Percentiles rank a stretch among this genome's conserved stretches.
phyloP scores from a whole-genome alignment of 2,113 vertebrate genomes.

The Albula goreensis region DNA sequence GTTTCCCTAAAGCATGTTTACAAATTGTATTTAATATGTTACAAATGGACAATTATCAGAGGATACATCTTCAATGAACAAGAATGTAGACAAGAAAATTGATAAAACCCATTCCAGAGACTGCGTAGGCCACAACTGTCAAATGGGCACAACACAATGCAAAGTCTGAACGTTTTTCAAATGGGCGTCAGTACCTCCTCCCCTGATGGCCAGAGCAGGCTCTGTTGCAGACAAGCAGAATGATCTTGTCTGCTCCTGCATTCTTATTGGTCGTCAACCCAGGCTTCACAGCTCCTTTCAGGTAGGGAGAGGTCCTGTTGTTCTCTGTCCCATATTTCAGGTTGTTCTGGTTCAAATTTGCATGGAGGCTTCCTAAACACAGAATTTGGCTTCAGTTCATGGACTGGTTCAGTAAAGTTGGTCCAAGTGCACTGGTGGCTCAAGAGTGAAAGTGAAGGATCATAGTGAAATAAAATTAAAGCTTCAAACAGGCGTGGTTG shows the following conservation, averaged over 20 bases:
- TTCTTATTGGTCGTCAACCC: slow-evolving; percentile 70
- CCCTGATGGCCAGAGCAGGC: slow-evolving; percentile 92
- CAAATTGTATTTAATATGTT: neutral
- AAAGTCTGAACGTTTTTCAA: neutral
- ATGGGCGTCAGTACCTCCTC: slow-evolving; percentile 75
- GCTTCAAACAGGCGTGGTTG: neutral
- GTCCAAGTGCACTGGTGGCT: neutral
- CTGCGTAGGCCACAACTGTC: neutral
- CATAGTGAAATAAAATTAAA: neutral
- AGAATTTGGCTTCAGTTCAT: slow-evolving; percentile 2
- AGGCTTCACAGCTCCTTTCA: slow-evolving; percentile 74
- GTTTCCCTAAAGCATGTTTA: neutral
- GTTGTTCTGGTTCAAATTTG: slow-evolving; percentile 95
- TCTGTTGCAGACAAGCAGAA: slow-evolving; percentile 91
- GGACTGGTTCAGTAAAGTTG: neutral
- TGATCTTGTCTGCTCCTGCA: slow-evolving; percentile 78
- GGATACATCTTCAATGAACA: neutral
- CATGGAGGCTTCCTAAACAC: slow-evolving; percentile 80
- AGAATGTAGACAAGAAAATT: no score
- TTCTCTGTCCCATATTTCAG: slow-evolving; percentile 84
- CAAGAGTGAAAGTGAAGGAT: neutral
- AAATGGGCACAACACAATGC: neutral
- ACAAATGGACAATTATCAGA: neutral
- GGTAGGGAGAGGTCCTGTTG: slow-evolving; percentile 74
- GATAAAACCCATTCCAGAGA: no score